A percentile compares a stretch with the other conserved stretches of the same genome.
phyloP scores from a whole-genome alignment of 2,797 vertebrate species.

The Crenichthys baileyi region DNA sequence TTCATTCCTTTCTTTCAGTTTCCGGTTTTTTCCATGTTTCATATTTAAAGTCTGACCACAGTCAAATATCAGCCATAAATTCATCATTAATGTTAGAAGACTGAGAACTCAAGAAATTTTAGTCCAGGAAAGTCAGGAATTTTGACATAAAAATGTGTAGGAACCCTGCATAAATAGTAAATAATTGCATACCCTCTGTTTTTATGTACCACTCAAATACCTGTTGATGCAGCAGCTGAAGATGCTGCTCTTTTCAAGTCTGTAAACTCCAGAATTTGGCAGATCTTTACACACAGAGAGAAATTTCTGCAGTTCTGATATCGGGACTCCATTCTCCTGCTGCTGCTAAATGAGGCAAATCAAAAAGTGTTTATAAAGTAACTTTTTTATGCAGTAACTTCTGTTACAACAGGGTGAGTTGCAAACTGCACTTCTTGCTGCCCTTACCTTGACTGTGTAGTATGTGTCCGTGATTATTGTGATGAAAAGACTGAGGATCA shows the following conservation, averaged over 20 bases:
- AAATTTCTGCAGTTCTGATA: constrained; percentile 88
- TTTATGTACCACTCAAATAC: constrained; percentile 44
- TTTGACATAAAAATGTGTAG: not conserved
- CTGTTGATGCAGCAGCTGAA: constrained; percentile 70
- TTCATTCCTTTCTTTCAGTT: not conserved
- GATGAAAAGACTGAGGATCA: constrained; percentile 84
- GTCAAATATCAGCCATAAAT: not conserved
- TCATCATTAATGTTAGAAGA: not conserved
- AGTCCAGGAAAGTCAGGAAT: not conserved
- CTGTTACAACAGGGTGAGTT: not conserved
- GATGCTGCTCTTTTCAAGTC: constrained; percentile 77
- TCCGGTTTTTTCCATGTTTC: not conserved
- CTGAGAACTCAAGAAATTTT: not conserved
- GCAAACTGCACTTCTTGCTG: not conserved
- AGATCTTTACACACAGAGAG: constrained; percentile 89
- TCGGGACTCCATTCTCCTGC: constrained; percentile 85
- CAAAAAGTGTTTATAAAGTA: not conserved
- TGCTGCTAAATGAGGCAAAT: constrained; percentile 80
- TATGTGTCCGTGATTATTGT: constrained; percentile 93
- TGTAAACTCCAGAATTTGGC: constrained; percentile 89
- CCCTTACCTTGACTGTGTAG: constrained; percentile 92
- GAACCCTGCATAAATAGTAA: not conserved
- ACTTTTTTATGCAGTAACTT: not conserved
- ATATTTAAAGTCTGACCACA: not conserved
- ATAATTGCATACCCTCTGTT: too few species aligned